phyloP scores from a whole-genome alignment of 2,888 invertebrate genomes.

The Masnerella sp. region DNA sequence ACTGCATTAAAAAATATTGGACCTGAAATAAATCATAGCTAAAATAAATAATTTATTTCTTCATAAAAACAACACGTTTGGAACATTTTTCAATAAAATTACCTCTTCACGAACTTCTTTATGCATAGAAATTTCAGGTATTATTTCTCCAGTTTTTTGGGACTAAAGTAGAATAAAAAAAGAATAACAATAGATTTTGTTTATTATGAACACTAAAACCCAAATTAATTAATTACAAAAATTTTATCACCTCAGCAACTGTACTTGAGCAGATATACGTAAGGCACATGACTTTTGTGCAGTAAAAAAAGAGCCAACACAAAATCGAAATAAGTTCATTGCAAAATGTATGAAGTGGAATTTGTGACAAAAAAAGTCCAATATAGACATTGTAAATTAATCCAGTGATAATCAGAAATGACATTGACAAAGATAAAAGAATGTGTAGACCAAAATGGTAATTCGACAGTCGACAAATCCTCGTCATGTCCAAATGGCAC shows the following conservation, averaged over 20 bases:
- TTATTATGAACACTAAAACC: not conserved
- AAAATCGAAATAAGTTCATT: constrained; percentile 39
- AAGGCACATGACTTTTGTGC: constrained; percentile 35
- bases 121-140: constrained; percentile 50
- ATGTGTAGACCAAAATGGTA: constrained; percentile 32
- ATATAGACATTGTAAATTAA: constrained; percentile 52
- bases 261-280: constrained; percentile 38
- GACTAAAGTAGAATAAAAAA: constrained; percentile 8
- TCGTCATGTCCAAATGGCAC: constrained; percentile 28
- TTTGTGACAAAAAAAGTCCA: constrained; percentile 35
- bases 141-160: constrained; percentile 56
- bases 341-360: constrained; percentile 3
- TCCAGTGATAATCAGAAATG: constrained; percentile 45
- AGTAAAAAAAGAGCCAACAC: constrained; percentile 47
- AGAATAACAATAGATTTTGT: not conserved
- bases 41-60: not conserved
- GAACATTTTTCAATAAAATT: constrained; percentile 3
- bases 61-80: not conserved
- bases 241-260: constrained; percentile 19
- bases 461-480: constrained; percentile 38
- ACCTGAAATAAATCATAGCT: constrained; percentile 31
- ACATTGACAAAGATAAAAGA: constrained; percentile 41
- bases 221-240: not conserved
- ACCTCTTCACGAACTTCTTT: constrained; percentile 43
- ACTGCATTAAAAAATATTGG: constrained; percentile 58